These are phyloP conservation scores for Mesoligia furuncula DNA, from an alignment of 2,888 invertebrate genomes.

Conservation along the genomic window DNA sequence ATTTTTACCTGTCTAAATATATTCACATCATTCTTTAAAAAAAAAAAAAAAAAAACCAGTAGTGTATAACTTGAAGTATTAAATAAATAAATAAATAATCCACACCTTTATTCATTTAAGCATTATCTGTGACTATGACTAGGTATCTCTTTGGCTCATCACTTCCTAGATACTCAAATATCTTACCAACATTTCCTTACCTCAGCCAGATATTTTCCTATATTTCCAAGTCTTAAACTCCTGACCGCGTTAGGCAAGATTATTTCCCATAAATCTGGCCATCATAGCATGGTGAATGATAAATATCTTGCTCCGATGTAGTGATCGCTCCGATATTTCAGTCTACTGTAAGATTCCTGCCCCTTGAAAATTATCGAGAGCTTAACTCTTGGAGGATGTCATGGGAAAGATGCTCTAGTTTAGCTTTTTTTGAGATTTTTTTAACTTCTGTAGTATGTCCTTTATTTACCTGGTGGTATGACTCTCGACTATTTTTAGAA, in stretches of 20 bases:
- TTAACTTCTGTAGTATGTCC: background rate
- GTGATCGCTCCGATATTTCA: constrained; percentile 85
- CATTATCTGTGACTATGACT: background rate
- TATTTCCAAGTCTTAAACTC: constrained; percentile 41
- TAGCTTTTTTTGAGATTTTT: background rate
- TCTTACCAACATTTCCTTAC: constrained; percentile 15
- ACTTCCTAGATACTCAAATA: background rate
- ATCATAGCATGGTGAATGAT: constrained; percentile 74
- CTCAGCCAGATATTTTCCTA: constrained; percentile 20
- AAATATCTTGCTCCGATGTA: constrained; percentile 83
- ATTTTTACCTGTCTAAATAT: no score
- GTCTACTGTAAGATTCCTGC: constrained; percentile 81
- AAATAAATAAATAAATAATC: no score
- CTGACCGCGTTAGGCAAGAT: constrained; percentile 56
- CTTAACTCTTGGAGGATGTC: constrained; percentile 70
- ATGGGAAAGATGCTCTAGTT: constrained; percentile 72
- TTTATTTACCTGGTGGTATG: background rate
- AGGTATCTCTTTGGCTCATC: background rate
- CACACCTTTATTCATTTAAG: background rate
- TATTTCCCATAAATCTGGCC: constrained; percentile 68
- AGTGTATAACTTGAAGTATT: no score
- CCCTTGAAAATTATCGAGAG: constrained; percentile 84
- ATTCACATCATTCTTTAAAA: no score
- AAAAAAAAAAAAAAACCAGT: no score
- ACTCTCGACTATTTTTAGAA: background rate